Base-by-base conservation (phyloP, 1,140 invertebrate species). In the Portunus trituberculatus region DNA sequence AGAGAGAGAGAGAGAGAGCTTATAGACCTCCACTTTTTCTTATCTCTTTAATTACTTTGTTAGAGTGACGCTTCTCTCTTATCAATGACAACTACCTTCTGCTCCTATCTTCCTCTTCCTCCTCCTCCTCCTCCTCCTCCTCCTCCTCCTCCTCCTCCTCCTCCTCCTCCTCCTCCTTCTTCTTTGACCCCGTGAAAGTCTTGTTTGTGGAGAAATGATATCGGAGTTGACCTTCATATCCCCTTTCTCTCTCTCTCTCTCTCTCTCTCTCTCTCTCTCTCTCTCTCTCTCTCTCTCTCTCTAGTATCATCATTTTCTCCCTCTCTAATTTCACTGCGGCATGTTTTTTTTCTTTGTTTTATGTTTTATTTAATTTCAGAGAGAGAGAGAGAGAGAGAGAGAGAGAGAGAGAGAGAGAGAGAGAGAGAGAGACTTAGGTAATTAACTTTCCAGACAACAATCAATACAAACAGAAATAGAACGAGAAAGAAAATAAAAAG, bases 21-120 rank as follows among this genome's bases (percentile, higher is more conserved):
- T 25, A 76, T 20, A n/a, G 67, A 76, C 6, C 12, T 2, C 39
- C 52, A 59, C 12, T 59, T 59, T n/a, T 25, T 20, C 67, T 76
- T 76, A 76, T 76, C 67, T 76, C 67, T 76, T 76, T 76, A 76
- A 76, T n/a, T 76, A 76, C 67, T 76, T 76, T 76, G 67, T 1
- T 76, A 20, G 67, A 20, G 20, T 20, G 67, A 7, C 20, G 67
- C 67, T 76, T 76, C 67, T n/a, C 8, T 76, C 67, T n/a, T 76
- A 76, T 76, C 67, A 76, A n/a, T n/a, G 6, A 1, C 67, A 16
- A 76, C 67, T 20, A 76, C 67, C 67, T 4, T n/a, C 67, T 76
- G 52, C 25, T 76, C 67, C 67, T 76, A 7, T n/a, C n/a, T 76
- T n/a, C n/a, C 20, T 76, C 20, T 8, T 20, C 67, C 20, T n/a